Conservation (phyloP, 2,797 vertebrate genomes). For the Argyrosomus regius region DNA sequence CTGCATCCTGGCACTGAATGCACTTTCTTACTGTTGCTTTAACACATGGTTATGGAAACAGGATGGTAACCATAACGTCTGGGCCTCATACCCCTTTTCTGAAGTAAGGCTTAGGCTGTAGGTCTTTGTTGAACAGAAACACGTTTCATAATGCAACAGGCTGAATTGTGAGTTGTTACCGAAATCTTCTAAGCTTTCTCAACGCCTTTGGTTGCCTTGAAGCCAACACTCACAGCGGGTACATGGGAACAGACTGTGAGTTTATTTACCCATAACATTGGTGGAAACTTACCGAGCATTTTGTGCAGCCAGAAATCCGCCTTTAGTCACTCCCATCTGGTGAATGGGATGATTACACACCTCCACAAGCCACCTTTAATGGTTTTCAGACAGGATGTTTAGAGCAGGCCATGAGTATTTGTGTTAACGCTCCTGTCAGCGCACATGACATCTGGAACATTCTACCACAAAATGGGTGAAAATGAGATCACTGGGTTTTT, state of each 20-base stretch:
- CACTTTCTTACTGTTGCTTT: conserved; percentile 7
- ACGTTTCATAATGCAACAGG: conserved; percentile 42
- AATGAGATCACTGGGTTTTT: no score
- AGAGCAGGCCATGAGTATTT: no score
- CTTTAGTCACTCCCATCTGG: conserved; percentile 26
- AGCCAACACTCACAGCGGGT: background rate
- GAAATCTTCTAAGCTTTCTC: background rate
- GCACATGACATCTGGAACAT: no score
- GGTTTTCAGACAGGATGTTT: conserved; percentile 33
- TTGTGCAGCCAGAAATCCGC: background rate
- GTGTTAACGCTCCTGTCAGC: no score
- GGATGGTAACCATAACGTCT: background rate
- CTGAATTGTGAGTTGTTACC: background rate
- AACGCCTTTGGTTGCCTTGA: background rate
- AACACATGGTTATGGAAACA: conserved; percentile 7
- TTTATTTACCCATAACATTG: background rate
- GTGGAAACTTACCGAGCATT: background rate
- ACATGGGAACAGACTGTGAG: background rate
- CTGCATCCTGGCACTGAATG: background rate
- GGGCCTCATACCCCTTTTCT: background rate
- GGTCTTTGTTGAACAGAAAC: conserved; percentile 32
- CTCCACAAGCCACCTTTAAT: conserved; percentile 16
- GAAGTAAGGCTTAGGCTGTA: background rate
- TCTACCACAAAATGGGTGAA: no score
- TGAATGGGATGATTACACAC: conserved; percentile 11